Percentiles rank a stretch among this genome's conserved stretches.
Evolutionary conservation across 2,113 vertebrate species (phyloP).

Genomic region (Salvator merianae): DNA sequence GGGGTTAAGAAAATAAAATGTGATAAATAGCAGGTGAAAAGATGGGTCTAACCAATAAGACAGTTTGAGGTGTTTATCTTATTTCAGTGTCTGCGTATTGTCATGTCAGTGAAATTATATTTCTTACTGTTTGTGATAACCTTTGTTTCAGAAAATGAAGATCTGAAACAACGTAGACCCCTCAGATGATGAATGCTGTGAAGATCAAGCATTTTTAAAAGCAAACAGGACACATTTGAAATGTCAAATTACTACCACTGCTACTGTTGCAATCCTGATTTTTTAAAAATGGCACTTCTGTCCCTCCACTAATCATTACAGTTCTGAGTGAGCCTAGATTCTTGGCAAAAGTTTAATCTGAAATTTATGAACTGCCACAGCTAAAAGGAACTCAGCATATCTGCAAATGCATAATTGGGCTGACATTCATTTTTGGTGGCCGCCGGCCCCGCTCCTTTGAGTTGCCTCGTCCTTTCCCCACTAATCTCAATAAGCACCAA

Average conservation of each 20-base stretch:
- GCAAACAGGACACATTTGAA: too few species aligned
- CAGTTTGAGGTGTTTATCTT: conserved; percentile 24
- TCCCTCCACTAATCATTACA: too few species aligned
- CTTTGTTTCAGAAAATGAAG: neutral
- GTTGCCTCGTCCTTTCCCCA: too few species aligned
- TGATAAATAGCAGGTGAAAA: conserved; percentile 10
- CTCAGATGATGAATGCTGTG: neutral
- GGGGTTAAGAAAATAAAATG: conserved; percentile 14
- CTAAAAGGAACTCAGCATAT: neutral
- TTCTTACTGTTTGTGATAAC: neutral
- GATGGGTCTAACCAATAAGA: neutral
- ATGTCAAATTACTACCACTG: too few species aligned
- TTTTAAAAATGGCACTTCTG: too few species aligned
- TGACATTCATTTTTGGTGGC: too few species aligned
- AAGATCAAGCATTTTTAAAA: neutral
- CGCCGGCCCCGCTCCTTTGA: too few species aligned
- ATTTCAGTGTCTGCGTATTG: neutral
- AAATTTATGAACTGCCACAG: neutral
- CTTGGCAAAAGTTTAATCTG: neutral
- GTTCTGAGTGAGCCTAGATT: neutral
- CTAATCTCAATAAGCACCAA: too few species aligned
- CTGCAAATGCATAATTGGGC: neutral
- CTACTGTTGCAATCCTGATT: too few species aligned
- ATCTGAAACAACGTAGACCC: neutral
- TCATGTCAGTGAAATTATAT: neutral